These are phyloP conservation scores for Amphibalanus amphitrite DNA, from an alignment of 1,140 invertebrate species.

Conservation along the genomic window DNA sequence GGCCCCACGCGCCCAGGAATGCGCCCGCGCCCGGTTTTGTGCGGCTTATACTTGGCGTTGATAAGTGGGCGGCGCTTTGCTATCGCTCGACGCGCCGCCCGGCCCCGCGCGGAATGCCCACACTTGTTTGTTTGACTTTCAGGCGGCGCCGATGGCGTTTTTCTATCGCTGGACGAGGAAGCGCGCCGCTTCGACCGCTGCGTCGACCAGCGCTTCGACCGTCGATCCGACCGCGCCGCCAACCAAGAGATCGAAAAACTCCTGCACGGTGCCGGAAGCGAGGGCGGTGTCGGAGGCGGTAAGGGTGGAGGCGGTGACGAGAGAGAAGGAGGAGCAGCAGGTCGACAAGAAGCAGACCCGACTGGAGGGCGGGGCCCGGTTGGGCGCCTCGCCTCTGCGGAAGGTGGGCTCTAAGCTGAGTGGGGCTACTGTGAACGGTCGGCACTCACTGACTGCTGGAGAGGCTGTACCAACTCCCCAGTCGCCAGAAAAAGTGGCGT, in stretches of 20 bases:
- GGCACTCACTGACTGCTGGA: too few relatives aligned
- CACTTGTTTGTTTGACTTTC: constrained; percentile 1
- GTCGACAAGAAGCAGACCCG: background rate
- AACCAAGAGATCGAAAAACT: background rate
- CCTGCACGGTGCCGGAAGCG: background rate
- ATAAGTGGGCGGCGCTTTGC: background rate
- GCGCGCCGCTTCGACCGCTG: too few relatives aligned
- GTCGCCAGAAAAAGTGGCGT: too few relatives aligned
- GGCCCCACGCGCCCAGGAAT: too few relatives aligned
- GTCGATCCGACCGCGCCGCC: too few relatives aligned
- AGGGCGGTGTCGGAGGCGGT: too few relatives aligned
- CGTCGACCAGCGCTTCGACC: too few relatives aligned
- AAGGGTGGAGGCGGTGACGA: background rate
- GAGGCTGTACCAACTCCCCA: too few relatives aligned
- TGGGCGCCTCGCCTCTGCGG: background rate
- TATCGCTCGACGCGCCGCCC: background rate
- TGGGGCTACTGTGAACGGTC: background rate
- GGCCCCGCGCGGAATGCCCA: background rate
- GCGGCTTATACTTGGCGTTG: background rate
- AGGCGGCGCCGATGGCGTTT: background rate
- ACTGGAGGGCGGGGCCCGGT: background rate
- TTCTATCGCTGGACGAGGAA: background rate
- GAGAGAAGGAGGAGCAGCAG: too few relatives aligned
- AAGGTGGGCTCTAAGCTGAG: too few relatives aligned
- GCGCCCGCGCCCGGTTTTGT: too few relatives aligned